A percentile compares a stretch with the other conserved stretches of the same genome.
These are phyloP conservation scores for Grapholita molesta DNA, from an alignment of 1,140 invertebrate genomes.

Conservation along the genomic window DNA sequence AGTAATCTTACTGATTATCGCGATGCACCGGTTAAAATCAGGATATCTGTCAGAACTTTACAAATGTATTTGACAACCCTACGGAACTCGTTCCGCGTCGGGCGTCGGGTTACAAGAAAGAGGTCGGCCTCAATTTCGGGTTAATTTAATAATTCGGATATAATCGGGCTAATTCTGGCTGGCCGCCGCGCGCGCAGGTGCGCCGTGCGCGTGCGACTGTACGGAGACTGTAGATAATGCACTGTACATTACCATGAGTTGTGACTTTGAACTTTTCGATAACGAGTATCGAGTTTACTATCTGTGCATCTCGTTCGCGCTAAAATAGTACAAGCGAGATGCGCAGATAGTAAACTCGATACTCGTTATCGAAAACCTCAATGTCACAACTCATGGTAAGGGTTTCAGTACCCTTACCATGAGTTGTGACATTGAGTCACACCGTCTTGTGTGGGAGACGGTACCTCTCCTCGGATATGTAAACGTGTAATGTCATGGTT, in stretches of 20 bases:
- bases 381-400: no score
- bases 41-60: background rate
- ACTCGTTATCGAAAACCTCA: no score
- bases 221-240: background rate
- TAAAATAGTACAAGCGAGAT: no score
- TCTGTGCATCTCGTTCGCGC: no score
- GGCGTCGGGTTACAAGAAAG: conserved; percentile 43
- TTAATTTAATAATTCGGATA: conserved; percentile 53
- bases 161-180: conserved; percentile 50
- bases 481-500: no score
- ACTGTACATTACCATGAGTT: background rate
- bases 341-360: no score
- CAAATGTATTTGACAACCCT: background rate
- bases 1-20: background rate
- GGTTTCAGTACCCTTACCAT: no score
- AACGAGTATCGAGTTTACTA: no score
- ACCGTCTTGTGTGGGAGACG: no score
- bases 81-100: conserved; percentile 33
- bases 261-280: no score
- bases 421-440: no score
- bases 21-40: background rate
- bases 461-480: no score
- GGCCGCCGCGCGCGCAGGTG: conserved; percentile 53
- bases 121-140: conserved; percentile 39
- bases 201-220: conserved; percentile 19